Evolutionary conservation across 2,888 invertebrate species (phyloP).

Genomic region (Xylocampa areola): DNA sequence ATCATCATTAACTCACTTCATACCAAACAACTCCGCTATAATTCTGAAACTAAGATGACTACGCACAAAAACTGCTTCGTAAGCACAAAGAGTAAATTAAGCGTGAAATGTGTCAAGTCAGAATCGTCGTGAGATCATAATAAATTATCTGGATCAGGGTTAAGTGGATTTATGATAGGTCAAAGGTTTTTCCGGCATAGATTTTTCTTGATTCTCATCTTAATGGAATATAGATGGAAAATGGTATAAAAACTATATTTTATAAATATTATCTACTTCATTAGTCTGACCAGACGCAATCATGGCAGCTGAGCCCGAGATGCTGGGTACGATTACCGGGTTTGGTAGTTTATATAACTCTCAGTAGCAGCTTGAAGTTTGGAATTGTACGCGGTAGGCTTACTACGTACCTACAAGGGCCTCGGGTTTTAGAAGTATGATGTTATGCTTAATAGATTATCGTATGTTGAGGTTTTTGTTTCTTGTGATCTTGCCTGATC

Average conservation of each 20-base stretch:
- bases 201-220: neutral
- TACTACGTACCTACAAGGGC: too few species aligned
- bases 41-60: conserved; percentile 18
- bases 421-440: too few species aligned
- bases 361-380: too few species aligned
- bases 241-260: neutral
- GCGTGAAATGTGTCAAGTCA: conserved; percentile 51
- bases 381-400: too few species aligned
- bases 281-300: too few species aligned
- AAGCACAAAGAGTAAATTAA: conserved; percentile 46
- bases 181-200: conserved; percentile 16
- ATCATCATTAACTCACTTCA: neutral
- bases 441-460: too few species aligned
- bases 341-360: too few species aligned
- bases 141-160: conserved; percentile 47
- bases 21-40: neutral
- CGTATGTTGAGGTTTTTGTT: too few species aligned
- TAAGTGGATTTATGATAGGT: conserved; percentile 33
- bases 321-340: too few species aligned
- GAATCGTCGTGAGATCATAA: conserved; percentile 25
- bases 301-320: too few species aligned
- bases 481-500: too few species aligned
- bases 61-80: conserved; percentile 25
- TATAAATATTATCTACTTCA: neutral
- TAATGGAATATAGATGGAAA: neutral